Conservation (phyloP, 2,888 invertebrate species). For the Phyto melanocephala region DNA sequence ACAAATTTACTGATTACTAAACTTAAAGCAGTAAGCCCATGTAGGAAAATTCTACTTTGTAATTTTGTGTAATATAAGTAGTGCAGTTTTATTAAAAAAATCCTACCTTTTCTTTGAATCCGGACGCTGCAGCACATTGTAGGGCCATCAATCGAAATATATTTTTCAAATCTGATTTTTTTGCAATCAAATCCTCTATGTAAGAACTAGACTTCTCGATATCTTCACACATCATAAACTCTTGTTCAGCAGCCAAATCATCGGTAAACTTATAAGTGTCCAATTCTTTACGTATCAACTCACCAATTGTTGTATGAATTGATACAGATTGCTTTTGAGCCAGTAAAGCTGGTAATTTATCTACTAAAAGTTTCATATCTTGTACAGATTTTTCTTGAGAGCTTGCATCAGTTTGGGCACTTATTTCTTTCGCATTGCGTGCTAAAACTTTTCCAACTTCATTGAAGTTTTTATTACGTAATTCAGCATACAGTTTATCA, state of each 20-base stretch:
- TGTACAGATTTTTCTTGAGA: conserved; percentile 93
- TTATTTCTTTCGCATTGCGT: conserved; percentile 91
- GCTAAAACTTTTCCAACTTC: conserved; percentile 91
- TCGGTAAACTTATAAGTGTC: conserved; percentile 88
- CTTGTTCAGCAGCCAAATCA: conserved; percentile 91
- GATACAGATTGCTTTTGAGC: conserved; percentile 92
- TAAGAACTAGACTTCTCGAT: conserved; percentile 92
- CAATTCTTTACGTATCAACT: conserved; percentile 91
- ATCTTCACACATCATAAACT: conserved; percentile 93
- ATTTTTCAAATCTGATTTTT: conserved; percentile 88
- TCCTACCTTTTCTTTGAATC: conserved; percentile 92
- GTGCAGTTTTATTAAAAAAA: too few species aligned
- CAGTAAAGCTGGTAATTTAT: conserved; percentile 91
- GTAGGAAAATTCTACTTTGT: too few species aligned
- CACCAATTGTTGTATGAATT: conserved; percentile 94
- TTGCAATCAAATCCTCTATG: conserved; percentile 95
- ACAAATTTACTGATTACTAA: too few species aligned
- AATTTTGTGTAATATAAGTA: too few species aligned
- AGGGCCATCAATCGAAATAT: conserved; percentile 94
- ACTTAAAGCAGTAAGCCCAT: too few species aligned
- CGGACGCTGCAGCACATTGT: conserved; percentile 95
- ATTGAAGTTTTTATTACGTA: conserved; percentile 95
- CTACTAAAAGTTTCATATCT: conserved; percentile 96
- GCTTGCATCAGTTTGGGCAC: conserved; percentile 90
- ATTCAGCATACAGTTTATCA: conserved; percentile 92